Percentiles rank a stretch among this genome's conserved stretches.
These are phyloP conservation scores for Oncorhynchus kisutch DNA, from an alignment of 2,113 vertebrate genomes.

Conservation along the genomic window DNA sequence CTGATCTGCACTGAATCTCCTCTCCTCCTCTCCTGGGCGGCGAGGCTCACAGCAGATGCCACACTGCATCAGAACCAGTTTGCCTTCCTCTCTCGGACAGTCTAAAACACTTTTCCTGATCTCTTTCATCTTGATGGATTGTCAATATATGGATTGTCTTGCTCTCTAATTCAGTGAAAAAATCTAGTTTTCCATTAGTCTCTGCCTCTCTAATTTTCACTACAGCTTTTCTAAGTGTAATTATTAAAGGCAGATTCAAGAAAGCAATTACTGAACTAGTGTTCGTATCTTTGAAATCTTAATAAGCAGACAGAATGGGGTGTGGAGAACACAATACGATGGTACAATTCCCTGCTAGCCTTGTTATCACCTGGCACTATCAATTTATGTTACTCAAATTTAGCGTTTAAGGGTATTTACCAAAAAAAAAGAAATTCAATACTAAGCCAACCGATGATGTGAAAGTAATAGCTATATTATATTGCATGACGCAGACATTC, in stretches of 20 bases:
- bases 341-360: conserved; percentile 3
- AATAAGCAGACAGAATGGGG: conserved; percentile 76
- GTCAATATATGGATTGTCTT: conserved; percentile 98
- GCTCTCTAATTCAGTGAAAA: conserved; percentile 98
- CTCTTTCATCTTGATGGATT: conserved; percentile 93
- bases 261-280: conserved; percentile 96
- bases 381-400: not conserved
- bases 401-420: not conserved
- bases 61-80: conserved; percentile 82
- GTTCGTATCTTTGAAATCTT: conserved; percentile 97
- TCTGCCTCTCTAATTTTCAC: conserved; percentile 87
- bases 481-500: too few species aligned
- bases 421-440: not conserved
- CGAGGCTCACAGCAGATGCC: conserved; percentile 75
- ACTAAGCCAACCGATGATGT: not conserved
- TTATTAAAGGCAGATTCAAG: conserved; percentile 99
- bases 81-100: conserved; percentile 83
- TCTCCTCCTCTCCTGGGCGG: conserved; percentile 74
- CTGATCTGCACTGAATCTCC: conserved; percentile 76
- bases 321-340: not conserved
- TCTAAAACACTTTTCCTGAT: conserved; percentile 98
- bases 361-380: not conserved
- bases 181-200: conserved; percentile 99
- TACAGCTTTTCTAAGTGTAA: conserved; percentile 92
- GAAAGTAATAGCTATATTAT: too few species aligned